These are phyloP conservation scores for Agapornis canus DNA, from an alignment of 2,797 vertebrate genomes.

Conservation along the genomic window DNA sequence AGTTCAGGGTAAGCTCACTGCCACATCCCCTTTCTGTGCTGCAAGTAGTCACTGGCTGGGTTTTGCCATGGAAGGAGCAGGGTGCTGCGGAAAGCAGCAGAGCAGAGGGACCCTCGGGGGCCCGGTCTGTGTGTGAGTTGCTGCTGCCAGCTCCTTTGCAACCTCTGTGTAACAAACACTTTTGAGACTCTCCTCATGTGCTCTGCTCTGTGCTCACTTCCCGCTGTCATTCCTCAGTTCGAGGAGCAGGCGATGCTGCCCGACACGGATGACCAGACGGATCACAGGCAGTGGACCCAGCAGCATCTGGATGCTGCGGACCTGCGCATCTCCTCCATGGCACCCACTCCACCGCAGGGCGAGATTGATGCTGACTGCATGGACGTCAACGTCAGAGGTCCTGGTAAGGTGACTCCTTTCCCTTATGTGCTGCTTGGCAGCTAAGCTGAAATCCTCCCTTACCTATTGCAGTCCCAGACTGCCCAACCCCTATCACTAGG, in stretches of 20 bases:
- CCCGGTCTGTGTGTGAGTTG: rapidly evolving
- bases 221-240: constrained; percentile 72
- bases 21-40: background rate
- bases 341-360: constrained; percentile 95
- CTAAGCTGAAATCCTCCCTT: background rate
- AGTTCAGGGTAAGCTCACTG: constrained; percentile 85
- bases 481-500: background rate
- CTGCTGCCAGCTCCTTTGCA: background rate
- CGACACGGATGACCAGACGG: constrained; percentile 87
- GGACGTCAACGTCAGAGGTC: constrained; percentile 96
- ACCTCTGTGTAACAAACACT: background rate
- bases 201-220: background rate
- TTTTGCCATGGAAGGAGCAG: background rate
- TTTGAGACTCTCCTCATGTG: background rate
- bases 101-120: background rate
- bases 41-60: background rate
- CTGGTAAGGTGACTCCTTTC: constrained; percentile 79
- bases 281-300: constrained; percentile 97
- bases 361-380: constrained; percentile 94
- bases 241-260: constrained; percentile 90
- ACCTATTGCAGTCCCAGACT: background rate
- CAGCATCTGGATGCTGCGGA: constrained; percentile 97
- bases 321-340: constrained; percentile 91
- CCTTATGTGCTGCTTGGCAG: background rate
- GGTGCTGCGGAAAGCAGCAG: background rate